These are phyloP conservation scores for Rhagophthalmus giganteus DNA, from an alignment of 2,888 invertebrate species.

Conservation along the genomic window DNA sequence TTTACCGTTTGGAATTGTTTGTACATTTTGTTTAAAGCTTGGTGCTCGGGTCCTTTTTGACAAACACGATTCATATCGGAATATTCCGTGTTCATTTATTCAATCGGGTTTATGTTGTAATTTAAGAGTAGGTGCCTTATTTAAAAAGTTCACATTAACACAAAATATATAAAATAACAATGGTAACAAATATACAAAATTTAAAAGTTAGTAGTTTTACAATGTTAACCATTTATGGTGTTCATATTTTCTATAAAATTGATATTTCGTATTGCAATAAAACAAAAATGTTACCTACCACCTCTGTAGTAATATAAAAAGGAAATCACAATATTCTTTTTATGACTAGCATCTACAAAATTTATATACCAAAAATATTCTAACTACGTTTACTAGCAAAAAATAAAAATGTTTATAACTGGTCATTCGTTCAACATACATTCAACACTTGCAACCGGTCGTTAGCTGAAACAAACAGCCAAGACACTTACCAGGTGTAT, in stretches of 20 bases:
- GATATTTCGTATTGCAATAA: background rate
- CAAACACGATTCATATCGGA: no score
- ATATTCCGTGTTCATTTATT: no score
- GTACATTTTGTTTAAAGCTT: no score
- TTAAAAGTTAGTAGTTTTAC: background rate
- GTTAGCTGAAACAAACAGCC: slow-evolving; percentile 39
- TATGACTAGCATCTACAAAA: no score
- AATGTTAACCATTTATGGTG: background rate
- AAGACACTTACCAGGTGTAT: slow-evolving; percentile 46
- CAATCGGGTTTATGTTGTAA: no score
- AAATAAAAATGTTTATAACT: slow-evolving; percentile 6
- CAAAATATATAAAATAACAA: no score
- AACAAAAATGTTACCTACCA: slow-evolving; percentile 1
- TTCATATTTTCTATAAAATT: no score
- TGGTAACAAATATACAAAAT: background rate
- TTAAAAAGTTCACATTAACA: no score
- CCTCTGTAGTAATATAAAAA: background rate
- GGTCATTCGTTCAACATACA: slow-evolving; percentile 10
- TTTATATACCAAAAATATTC: background rate
- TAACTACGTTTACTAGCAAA: background rate
- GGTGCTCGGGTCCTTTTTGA: no score
- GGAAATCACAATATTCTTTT: no score
- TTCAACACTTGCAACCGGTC: slow-evolving; percentile 25
- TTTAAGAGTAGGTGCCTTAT: no score
- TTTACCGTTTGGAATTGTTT: no score